Percentiles rank a stretch among this genome's conserved stretches.
phyloP scores from a whole-genome alignment of 2,113 vertebrate genomes.

The Smithornis capensis region DNA sequence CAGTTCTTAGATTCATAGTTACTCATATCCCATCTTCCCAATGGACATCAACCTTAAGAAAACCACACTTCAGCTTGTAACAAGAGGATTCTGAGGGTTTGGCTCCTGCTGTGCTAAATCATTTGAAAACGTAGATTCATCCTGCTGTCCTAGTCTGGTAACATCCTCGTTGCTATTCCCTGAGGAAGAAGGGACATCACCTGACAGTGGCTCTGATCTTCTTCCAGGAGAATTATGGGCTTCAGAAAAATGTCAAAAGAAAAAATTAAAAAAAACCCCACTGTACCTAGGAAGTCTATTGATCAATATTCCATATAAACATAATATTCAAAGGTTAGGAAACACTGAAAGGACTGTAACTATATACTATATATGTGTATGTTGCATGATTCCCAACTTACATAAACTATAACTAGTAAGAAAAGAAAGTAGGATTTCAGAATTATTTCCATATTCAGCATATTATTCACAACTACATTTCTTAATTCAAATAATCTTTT shows the following conservation, averaged over 20 bases:
- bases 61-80: background rate
- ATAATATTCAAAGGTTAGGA: background rate
- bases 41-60: background rate
- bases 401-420: background rate
- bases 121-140: background rate
- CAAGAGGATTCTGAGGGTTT: background rate
- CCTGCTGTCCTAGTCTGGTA: constrained; percentile 8
- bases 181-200: background rate
- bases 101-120: constrained; percentile 34
- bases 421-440: background rate
- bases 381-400: background rate
- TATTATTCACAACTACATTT: background rate
- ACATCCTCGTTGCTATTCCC: constrained; percentile 2
- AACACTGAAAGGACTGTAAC: background rate
- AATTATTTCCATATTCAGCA: background rate
- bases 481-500: background rate
- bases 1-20: background rate
- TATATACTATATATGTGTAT: background rate
- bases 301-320: background rate
- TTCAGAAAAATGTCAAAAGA: background rate
- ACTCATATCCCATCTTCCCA: background rate
- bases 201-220: background rate
- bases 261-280: background rate
- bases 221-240: background rate
- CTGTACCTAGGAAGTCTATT: background rate